phyloP scores from a whole-genome alignment of 2,888 invertebrate species.

The Phrixothrix hirtus region DNA sequence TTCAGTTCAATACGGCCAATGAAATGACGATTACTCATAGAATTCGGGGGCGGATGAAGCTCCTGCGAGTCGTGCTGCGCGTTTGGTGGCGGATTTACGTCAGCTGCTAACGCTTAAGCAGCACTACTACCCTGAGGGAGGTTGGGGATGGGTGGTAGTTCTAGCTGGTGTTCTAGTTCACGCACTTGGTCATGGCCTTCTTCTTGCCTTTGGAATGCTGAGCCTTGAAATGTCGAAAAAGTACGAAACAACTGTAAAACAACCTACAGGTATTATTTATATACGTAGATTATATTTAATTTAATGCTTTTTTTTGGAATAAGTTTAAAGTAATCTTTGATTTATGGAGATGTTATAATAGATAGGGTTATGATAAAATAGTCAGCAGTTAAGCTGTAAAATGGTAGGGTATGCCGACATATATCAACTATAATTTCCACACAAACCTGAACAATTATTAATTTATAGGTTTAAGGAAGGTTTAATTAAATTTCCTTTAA shows the following conservation, averaged over 20 bases:
- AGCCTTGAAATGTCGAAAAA: conserved; percentile 53
- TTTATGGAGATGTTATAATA: too few relatives aligned
- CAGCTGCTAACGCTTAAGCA: conserved; percentile 71
- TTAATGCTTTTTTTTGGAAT: too few relatives aligned
- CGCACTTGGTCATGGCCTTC: conserved; percentile 74
- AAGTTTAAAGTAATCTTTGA: too few relatives aligned
- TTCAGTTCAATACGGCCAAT: too few relatives aligned
- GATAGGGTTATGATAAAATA: too few relatives aligned
- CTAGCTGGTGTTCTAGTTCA: conserved; percentile 73
- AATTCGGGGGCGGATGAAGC: conserved; percentile 57
- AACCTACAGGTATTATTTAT: conserved; percentile 64
- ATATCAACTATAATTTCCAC: too few relatives aligned
- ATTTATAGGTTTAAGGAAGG: too few relatives aligned
- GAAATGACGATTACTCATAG: conserved; percentile 15
- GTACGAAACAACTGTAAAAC: conserved; percentile 62
- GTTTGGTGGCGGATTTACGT: conserved; percentile 60
- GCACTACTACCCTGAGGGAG: conserved; percentile 86
- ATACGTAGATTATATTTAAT: too few relatives aligned
- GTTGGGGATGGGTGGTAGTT: conserved; percentile 85
- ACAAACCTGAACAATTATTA: too few relatives aligned
- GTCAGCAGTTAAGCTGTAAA: too few relatives aligned
- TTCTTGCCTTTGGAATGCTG: conserved; percentile 63
- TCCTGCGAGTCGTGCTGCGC: conserved; percentile 59
- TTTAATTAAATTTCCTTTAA: too few relatives aligned
- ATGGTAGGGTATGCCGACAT: too few relatives aligned